These are phyloP conservation scores for Drosophila hamatofila DNA, from an alignment of 2,888 invertebrate species.

Conservation along the genomic window DNA sequence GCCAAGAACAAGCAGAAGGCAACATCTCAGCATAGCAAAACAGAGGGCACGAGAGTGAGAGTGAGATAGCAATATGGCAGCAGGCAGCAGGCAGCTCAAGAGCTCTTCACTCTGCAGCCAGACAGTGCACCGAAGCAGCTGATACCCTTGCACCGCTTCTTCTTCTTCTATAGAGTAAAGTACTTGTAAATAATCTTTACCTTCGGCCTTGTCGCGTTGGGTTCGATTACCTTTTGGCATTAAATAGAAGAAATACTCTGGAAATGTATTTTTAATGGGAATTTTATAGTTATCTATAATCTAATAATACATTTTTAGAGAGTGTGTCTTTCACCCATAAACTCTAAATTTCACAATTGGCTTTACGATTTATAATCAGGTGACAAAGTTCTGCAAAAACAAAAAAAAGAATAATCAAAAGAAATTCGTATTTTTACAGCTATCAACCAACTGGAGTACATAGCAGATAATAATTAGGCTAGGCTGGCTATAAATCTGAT, in stretches of 20 bases:
- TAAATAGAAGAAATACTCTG: background rate
- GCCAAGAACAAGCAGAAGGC: conserved; percentile 42
- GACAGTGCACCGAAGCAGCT: conserved; percentile 26
- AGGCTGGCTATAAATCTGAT: conserved; percentile 3
- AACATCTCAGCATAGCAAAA: conserved; percentile 31
- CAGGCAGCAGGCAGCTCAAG: background rate
- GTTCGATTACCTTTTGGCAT: conserved; percentile 37
- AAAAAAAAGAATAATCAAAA: background rate
- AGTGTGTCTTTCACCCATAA: background rate
- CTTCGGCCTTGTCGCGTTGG: conserved; percentile 8
- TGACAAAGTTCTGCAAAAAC: conserved; percentile 6
- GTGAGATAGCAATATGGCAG: background rate
- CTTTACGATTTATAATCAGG: conserved; percentile 13
- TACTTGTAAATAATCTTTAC: conserved; percentile 6
- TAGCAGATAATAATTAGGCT: conserved; percentile 1
- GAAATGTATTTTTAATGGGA: background rate
- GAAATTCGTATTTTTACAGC: no score
- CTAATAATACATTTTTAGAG: background rate
- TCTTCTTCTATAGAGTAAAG: background rate
- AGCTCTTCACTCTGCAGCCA: conserved; percentile 3
- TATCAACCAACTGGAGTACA: background rate
- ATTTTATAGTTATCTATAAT: background rate
- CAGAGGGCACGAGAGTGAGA: background rate
- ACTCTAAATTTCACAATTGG: conserved; percentile 19
- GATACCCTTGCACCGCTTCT: conserved; percentile 25